Conservation (phyloP, 1,140 invertebrate genomes). For the Oryzaephilus surinamensis region DNA sequence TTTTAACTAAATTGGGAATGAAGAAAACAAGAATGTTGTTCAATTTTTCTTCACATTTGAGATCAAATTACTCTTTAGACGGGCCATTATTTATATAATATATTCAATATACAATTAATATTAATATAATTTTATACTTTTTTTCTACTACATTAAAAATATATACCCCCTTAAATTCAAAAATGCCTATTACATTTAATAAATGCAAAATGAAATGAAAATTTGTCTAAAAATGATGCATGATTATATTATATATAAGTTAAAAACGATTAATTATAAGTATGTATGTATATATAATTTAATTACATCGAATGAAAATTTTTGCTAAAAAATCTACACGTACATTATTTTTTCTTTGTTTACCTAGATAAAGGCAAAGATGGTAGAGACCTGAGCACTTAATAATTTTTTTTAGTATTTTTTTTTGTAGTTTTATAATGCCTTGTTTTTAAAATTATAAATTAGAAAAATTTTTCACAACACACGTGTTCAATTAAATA, state of each 20-base stretch:
- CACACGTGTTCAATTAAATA: conserved; percentile 6
- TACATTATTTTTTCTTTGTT: conserved; percentile 3
- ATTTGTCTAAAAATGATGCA: neutral
- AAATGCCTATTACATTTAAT: neutral
- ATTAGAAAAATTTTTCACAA: conserved; percentile 13
- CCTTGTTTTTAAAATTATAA: conserved; percentile 11
- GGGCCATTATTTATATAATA: too few relatives aligned
- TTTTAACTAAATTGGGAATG: too few relatives aligned
- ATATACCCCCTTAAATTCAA: neutral
- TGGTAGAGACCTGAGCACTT: conserved; percentile 24
- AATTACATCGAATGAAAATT: too few relatives aligned
- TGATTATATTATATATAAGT: neutral
- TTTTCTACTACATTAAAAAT: too few relatives aligned
- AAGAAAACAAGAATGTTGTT: too few relatives aligned
- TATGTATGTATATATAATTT: conserved; percentile 7
- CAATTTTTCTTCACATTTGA: too few relatives aligned
- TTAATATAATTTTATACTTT: too few relatives aligned
- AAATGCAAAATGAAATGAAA: conserved; percentile 1
- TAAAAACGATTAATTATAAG: neutral
- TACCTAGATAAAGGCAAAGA: conserved; percentile 21
- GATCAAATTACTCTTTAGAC: too few relatives aligned
- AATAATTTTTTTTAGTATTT: conserved; percentile 16
- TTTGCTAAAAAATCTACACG: conserved; percentile 14
- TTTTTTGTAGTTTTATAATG: conserved; percentile 12
- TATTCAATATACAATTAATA: too few relatives aligned